Percentiles rank a stretch among this genome's conserved stretches.
phyloP scores from a whole-genome alignment of 1,140 invertebrate species.

The Diuraphis noxia region DNA sequence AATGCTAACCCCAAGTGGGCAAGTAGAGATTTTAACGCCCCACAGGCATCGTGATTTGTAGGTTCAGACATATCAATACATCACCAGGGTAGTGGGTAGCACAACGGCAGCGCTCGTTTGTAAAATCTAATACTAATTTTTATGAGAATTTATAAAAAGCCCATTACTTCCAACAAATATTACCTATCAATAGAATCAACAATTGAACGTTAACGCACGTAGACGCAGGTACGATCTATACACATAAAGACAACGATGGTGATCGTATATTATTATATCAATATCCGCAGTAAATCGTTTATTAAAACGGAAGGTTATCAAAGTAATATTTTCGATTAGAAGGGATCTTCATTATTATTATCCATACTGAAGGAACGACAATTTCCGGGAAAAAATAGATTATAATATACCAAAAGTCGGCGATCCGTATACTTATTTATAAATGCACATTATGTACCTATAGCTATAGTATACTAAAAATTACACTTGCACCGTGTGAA shows the following conservation, averaged over 20 bases:
- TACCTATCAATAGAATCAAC: not conserved
- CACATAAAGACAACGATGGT: not conserved
- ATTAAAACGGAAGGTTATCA: not conserved
- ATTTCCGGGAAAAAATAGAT: not conserved
- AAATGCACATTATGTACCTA: not conserved
- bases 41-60: not conserved
- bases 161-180: not conserved
- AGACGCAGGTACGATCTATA: not conserved
- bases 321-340: not conserved
- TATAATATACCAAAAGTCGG: not conserved
- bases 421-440: not conserved
- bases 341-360: not conserved
- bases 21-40: conserved; percentile 11
- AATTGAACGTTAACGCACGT: not conserved
- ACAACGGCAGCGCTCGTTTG: not conserved
- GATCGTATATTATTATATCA: not conserved
- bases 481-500: not conserved
- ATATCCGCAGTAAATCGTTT: not conserved
- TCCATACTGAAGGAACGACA: not conserved
- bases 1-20: not conserved
- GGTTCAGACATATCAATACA: not conserved
- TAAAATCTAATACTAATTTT: not conserved
- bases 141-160: not conserved
- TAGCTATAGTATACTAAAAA: not conserved
- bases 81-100: not conserved